phyloP scores from a whole-genome alignment of 1,140 invertebrate genomes.

The Bathynomus jamesi region DNA sequence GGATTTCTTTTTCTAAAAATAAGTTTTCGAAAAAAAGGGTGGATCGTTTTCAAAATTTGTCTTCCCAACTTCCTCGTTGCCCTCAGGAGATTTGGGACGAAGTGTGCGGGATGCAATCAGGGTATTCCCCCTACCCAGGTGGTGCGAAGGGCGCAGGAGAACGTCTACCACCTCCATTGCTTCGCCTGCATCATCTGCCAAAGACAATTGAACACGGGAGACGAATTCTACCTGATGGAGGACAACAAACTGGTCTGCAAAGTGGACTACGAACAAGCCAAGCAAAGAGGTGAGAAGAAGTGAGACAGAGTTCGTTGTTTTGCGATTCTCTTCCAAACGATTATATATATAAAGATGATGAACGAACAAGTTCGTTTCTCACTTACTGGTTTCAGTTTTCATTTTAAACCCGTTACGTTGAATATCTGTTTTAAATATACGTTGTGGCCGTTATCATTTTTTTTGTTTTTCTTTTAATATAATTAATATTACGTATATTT shows the following conservation, averaged over 20 bases:
- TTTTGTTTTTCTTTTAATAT: neutral
- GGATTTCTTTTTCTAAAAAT: neutral
- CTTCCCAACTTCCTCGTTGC: neutral
- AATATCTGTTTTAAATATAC: no score
- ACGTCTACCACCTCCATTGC: conserved; percentile 95
- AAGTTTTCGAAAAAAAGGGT: neutral
- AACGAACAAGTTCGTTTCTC: no score
- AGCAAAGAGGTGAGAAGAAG: conserved; percentile 45
- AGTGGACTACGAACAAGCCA: conserved; percentile 90
- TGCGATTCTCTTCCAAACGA: neutral
- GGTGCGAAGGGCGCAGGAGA: conserved; percentile 66
- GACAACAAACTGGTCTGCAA: conserved; percentile 96
- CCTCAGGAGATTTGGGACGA: conserved; percentile 87
- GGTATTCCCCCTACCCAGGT: conserved; percentile 94
- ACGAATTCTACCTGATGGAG: conserved; percentile 97
- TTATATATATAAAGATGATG: neutral
- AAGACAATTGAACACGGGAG: conserved; percentile 89
- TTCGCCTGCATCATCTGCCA: conserved; percentile 94
- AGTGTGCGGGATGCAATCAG: conserved; percentile 92
- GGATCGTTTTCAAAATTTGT: neutral
- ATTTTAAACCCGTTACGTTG: no score
- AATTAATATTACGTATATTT: no score
- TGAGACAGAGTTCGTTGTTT: no score
- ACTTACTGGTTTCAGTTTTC: no score
- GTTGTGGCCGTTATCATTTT: no score